Conservation (phyloP, 1,140 invertebrate genomes). For the Probaryconus sp. region DNA sequence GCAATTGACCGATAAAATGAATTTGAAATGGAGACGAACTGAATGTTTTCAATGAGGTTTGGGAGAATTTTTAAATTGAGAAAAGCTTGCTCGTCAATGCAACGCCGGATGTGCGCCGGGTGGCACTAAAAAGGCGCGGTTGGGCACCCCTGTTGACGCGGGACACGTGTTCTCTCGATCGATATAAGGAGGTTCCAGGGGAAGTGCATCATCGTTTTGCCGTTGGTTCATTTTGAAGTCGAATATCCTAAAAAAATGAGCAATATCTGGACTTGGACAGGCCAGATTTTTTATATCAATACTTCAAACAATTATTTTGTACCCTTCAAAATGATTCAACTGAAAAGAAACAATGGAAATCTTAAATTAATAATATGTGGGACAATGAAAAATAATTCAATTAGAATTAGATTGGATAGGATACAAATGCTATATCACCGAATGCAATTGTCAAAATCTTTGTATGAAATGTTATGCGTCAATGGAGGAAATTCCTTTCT, state of each 20-base stretch:
- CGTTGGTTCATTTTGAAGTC: conserved; percentile 42
- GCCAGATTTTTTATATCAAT: conserved; percentile 8
- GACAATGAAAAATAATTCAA: no score
- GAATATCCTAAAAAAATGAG: conserved; percentile 51
- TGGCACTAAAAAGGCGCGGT: conserved; percentile 34
- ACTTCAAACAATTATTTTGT: no score
- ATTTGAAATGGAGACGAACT: neutral
- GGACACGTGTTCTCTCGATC: conserved; percentile 60
- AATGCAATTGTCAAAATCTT: no score
- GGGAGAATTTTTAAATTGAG: conserved; percentile 21
- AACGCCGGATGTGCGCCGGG: conserved; percentile 38
- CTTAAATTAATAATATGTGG: no score
- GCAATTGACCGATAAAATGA: no score
- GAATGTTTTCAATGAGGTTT: conserved; percentile 11
- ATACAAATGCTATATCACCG: no score
- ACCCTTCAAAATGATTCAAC: no score
- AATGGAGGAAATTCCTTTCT: no score
- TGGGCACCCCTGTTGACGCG: conserved; percentile 55
- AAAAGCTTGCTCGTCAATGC: conserved; percentile 24
- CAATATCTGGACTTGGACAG: conserved; percentile 23
- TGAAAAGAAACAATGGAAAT: no score
- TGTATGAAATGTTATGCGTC: no score
- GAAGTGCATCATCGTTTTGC: conserved; percentile 44
- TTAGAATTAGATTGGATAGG: no score
- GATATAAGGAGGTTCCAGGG: conserved; percentile 53